Conservation (phyloP, 2,888 invertebrate species). For the Drosophila birchii region DNA sequence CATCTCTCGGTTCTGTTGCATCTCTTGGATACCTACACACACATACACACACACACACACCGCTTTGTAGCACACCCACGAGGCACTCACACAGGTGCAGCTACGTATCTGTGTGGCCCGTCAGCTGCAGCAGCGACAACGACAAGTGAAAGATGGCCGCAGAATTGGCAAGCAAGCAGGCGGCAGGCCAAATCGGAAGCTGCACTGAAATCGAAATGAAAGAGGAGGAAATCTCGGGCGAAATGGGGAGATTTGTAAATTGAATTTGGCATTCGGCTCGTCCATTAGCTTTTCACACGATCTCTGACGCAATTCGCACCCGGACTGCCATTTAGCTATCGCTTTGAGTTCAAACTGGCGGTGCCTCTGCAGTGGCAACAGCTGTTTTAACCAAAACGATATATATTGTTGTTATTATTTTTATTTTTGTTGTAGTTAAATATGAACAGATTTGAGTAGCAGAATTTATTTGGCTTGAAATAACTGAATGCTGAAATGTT, state of each 20-base stretch:
- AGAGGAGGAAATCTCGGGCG: slow-evolving; percentile 20
- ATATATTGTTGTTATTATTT: not conserved
- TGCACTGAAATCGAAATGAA: slow-evolving; percentile 50
- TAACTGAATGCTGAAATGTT: slow-evolving; percentile 1
- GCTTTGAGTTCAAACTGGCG: slow-evolving; percentile 56
- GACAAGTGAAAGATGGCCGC: slow-evolving; percentile 52
- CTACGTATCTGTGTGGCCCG: slow-evolving; percentile 45
- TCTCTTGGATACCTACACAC: slow-evolving; percentile 22
- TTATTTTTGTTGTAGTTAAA: not conserved
- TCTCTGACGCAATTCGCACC: slow-evolving; percentile 73
- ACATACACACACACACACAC: not conserved
- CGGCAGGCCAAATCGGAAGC: slow-evolving; percentile 46
- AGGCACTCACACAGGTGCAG: slow-evolving; percentile 8
- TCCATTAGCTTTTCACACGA: slow-evolving; percentile 53
- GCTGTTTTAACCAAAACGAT: not conserved
- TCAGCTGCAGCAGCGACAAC: slow-evolving; percentile 37
- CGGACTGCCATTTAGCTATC: slow-evolving; percentile 64
- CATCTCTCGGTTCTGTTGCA: slow-evolving; percentile 34
- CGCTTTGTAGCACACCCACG: slow-evolving; percentile 21
- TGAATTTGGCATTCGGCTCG: slow-evolving; percentile 41
- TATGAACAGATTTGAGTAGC: slow-evolving; percentile 5
- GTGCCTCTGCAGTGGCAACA: slow-evolving; percentile 33
- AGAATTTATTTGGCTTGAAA: slow-evolving; percentile 9
- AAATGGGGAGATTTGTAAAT: slow-evolving; percentile 50
- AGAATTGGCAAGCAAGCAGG: slow-evolving; percentile 40